Conservation (phyloP, 2,888 invertebrate genomes). For the Oligia fasciuncula region DNA sequence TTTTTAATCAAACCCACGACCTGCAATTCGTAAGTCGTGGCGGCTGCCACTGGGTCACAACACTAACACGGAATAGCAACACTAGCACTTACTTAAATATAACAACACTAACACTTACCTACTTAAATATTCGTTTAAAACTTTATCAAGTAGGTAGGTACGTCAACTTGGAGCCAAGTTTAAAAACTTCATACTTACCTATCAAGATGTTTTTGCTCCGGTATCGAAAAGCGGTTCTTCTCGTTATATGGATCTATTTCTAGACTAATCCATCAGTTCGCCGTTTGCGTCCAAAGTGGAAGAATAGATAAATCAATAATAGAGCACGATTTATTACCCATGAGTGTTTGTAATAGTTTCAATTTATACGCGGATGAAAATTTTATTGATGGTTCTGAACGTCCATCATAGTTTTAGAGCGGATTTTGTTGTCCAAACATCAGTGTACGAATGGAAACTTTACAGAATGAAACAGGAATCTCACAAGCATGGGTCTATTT, state of each 20-base stretch:
- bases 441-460: neutral
- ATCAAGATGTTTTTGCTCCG: conserved; percentile 33
- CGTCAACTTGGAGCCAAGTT: conserved; percentile 36
- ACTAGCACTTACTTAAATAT: conserved; percentile 19
- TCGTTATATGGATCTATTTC: conserved; percentile 17
- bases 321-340: conserved; percentile 43
- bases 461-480: neutral
- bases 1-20: neutral
- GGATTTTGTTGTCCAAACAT: conserved; percentile 29
- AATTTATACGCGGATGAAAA: conserved; percentile 33
- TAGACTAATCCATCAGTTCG: conserved; percentile 38
- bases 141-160: conserved; percentile 25
- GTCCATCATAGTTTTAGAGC: conserved; percentile 18
- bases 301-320: conserved; percentile 53
- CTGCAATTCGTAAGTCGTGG: neutral
- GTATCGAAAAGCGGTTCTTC: conserved; percentile 11
- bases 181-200: conserved; percentile 32
- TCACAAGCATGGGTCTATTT: neutral
- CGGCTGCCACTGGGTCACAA: neutral
- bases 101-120: neutral
- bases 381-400: conserved; percentile 43
- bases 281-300: conserved; percentile 18
- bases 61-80: neutral
- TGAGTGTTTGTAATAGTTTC: conserved; percentile 49
- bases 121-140: conserved; percentile 30